These are phyloP conservation scores for Scaptomyza parva DNA, from an alignment of 2,888 invertebrate genomes.

Conservation along the genomic window DNA sequence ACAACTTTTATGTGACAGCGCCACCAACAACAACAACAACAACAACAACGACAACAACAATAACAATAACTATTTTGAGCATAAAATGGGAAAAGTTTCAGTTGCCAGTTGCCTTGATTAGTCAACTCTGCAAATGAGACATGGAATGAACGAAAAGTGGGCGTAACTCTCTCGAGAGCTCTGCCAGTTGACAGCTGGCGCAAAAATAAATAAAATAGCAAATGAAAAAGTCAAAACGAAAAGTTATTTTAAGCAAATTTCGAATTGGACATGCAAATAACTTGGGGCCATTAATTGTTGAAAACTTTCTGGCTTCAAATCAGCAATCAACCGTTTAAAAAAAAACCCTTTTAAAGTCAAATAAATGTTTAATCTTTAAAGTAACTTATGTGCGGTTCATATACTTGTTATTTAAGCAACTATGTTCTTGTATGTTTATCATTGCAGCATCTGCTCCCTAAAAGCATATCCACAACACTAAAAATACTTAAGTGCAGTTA, in stretches of 20 bases:
- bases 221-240: slow-evolving; percentile 21
- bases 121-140: slow-evolving; percentile 10
- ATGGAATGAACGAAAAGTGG: not conserved
- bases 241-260: slow-evolving; percentile 43
- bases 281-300: slow-evolving; percentile 42
- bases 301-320: slow-evolving; percentile 32
- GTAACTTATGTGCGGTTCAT: not conserved
- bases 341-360: not conserved
- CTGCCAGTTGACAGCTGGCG: slow-evolving; percentile 36
- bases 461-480: not conserved
- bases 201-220: slow-evolving; percentile 21
- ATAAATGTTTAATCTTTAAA: not conserved
- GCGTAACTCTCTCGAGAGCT: slow-evolving; percentile 19
- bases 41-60: slow-evolving; percentile 17
- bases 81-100: slow-evolving; percentile 59
- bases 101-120: slow-evolving; percentile 54
- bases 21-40: no score
- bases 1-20: slow-evolving; percentile 35
- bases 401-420: not conserved
- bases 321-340: slow-evolving; percentile 13
- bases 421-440: not conserved
- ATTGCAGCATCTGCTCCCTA: slow-evolving; percentile 16
- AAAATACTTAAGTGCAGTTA: not conserved
- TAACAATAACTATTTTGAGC: slow-evolving; percentile 24
- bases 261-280: slow-evolving; percentile 28